These are phyloP conservation scores for Trigoniulus corallinus DNA, from an alignment of 1,140 invertebrate species.

Conservation along the genomic window DNA sequence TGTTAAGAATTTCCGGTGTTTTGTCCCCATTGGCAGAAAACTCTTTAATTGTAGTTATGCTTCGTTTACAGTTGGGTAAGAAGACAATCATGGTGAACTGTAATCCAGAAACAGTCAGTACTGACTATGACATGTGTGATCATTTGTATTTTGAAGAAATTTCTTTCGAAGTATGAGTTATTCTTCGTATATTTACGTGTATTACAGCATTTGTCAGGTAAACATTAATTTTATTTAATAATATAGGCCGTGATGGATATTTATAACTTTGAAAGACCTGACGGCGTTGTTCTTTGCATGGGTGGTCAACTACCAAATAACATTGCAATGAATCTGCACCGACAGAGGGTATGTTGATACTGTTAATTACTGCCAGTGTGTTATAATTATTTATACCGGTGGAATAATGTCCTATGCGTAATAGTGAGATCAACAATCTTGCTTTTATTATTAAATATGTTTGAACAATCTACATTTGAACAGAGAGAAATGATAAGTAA, in stretches of 20 bases:
- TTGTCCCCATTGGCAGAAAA: background rate
- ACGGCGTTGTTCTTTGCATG: slow-evolving; percentile 91
- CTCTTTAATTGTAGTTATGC: background rate
- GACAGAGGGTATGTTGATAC: slow-evolving; percentile 25
- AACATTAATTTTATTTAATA: slow-evolving; percentile 9
- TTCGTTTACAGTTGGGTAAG: slow-evolving; percentile 27
- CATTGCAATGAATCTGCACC: slow-evolving; percentile 91
- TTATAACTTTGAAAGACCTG: slow-evolving; percentile 80
- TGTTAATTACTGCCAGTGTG: background rate
- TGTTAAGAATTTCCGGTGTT: background rate
- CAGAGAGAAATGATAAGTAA: too few species aligned
- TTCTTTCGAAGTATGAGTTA: slow-evolving; percentile 80
- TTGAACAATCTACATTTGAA: too few species aligned
- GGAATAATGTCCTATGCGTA: too few species aligned
- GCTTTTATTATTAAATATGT: too few species aligned
- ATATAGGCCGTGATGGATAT: slow-evolving; percentile 89
- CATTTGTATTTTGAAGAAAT: slow-evolving; percentile 98
- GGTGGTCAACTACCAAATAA: slow-evolving; percentile 98
- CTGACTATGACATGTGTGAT: slow-evolving; percentile 99
- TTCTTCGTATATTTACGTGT: slow-evolving; percentile 2
- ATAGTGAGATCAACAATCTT: too few species aligned
- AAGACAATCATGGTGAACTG: slow-evolving; percentile 98
- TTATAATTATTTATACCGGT: too few species aligned
- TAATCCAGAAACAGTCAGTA: slow-evolving; percentile 98
- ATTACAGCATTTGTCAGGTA: too few species aligned